These are phyloP conservation scores for Poeciliopsis prolifica DNA, from an alignment of 2,113 vertebrate species.

Conservation along the genomic window DNA sequence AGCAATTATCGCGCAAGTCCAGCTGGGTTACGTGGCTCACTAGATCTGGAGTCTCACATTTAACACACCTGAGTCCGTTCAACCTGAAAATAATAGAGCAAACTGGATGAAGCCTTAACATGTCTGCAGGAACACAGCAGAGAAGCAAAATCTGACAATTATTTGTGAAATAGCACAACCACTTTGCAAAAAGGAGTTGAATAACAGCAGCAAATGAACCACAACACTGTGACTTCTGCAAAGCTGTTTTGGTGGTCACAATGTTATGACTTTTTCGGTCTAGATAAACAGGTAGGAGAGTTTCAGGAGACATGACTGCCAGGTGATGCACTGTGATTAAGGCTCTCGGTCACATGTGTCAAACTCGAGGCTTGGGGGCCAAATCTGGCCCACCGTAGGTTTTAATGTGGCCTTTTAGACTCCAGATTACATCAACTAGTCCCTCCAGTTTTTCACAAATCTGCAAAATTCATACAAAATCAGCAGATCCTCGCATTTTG, in stretches of 20 bases:
- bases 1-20: conserved; percentile 91
- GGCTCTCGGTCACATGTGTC: not conserved
- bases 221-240: not conserved
- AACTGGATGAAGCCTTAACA: not conserved
- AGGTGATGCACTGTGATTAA: not conserved
- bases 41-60: conserved; percentile 80
- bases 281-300: not conserved
- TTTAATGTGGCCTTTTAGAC: too few relatives aligned
- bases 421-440: too few relatives aligned
- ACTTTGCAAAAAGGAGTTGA: too few relatives aligned
- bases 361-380: too few relatives aligned
- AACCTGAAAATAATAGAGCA: conserved; percentile 74
- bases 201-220: too few relatives aligned
- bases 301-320: conserved; percentile 1
- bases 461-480: too few relatives aligned
- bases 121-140: not conserved
- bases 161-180: not conserved
- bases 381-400: too few relatives aligned
- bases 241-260: not conserved
- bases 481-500: too few relatives aligned
- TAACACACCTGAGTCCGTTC: conserved; percentile 84
- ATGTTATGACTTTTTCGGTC: not conserved
- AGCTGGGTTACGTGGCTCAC: conserved; percentile 87
- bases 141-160: not conserved
- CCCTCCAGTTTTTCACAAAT: too few relatives aligned